These are phyloP conservation scores for Sturmia bella DNA, from an alignment of 2,888 invertebrate species.

Conservation along the genomic window DNA sequence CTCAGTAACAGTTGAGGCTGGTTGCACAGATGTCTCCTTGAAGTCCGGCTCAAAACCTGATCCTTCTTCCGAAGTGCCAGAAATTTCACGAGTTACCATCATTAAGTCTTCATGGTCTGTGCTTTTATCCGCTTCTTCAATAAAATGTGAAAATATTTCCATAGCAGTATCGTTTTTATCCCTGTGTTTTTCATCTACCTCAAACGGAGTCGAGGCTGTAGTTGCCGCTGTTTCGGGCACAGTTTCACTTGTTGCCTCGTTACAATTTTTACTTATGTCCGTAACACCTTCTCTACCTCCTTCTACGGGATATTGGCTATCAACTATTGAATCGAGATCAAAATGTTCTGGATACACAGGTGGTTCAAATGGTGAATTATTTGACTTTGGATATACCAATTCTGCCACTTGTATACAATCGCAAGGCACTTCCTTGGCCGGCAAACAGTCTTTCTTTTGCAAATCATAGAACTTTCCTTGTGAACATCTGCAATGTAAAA, in stretches of 20 bases:
- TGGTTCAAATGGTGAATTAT: constrained; percentile 57
- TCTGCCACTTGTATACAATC: constrained; percentile 72
- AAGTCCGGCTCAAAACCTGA: not conserved
- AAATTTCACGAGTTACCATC: not conserved
- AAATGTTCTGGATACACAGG: constrained; percentile 57
- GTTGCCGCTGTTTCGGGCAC: not conserved
- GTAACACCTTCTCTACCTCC: too few relatives aligned
- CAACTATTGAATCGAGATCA: constrained; percentile 63
- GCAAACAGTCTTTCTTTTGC: constrained; percentile 73
- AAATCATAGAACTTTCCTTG: constrained; percentile 74
- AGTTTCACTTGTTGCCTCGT: constrained; percentile 63
- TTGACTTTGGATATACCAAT: constrained; percentile 70
- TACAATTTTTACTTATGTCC: too few relatives aligned
- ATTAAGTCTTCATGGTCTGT: not conserved
- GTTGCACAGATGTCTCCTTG: too few relatives aligned
- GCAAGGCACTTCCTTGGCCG: constrained; percentile 73
- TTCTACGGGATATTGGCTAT: constrained; percentile 65
- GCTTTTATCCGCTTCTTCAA: constrained; percentile 5
- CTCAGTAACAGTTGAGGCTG: not conserved
- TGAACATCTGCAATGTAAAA: constrained; percentile 74
- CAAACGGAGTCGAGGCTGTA: not conserved
- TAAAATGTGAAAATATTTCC: constrained; percentile 27
- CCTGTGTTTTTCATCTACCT: not conserved
- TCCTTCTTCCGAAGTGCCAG: constrained; percentile 4
- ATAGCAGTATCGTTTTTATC: constrained; percentile 10